These are phyloP conservation scores for Mactra quadrangularis DNA, from an alignment of 1,140 invertebrate species.

Conservation along the genomic window DNA sequence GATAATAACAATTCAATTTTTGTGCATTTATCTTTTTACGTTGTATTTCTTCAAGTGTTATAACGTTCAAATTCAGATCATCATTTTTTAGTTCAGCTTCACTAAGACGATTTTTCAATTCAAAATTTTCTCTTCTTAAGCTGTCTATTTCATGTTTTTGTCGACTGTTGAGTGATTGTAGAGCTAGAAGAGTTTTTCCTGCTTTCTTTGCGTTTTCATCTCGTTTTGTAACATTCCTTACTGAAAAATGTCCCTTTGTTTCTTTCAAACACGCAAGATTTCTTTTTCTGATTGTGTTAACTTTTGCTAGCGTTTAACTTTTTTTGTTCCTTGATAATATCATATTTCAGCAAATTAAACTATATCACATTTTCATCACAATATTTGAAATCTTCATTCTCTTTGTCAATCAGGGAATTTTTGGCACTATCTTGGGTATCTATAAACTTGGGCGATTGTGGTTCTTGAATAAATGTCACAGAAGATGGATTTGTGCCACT, in stretches of 20 bases:
- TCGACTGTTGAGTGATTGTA: neutral
- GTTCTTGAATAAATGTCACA: too few relatives aligned
- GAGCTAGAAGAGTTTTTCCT: neutral
- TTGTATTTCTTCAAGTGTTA: neutral
- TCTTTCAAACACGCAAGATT: neutral
- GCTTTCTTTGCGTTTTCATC: conserved; percentile 26
- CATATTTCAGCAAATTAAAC: neutral
- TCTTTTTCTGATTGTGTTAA: neutral
- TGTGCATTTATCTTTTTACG: too few relatives aligned
- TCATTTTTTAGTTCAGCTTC: neutral
- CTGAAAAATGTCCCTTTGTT: conserved; percentile 42
- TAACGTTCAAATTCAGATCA: neutral
- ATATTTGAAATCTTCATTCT: too few relatives aligned
- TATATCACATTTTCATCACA: too few relatives aligned
- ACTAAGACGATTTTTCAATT: neutral
- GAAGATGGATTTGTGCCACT: too few relatives aligned
- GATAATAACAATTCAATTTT: conserved; percentile 16
- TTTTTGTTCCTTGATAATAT: neutral
- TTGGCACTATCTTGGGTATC: too few relatives aligned
- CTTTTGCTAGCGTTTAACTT: neutral
- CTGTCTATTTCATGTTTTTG: neutral
- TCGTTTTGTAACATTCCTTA: conserved; percentile 42
- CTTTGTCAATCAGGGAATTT: too few relatives aligned
- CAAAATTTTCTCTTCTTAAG: neutral
- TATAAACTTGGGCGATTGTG: too few relatives aligned